phyloP scores from a whole-genome alignment of 2,113 vertebrate genomes.

The Poicephalus meyeri region DNA sequence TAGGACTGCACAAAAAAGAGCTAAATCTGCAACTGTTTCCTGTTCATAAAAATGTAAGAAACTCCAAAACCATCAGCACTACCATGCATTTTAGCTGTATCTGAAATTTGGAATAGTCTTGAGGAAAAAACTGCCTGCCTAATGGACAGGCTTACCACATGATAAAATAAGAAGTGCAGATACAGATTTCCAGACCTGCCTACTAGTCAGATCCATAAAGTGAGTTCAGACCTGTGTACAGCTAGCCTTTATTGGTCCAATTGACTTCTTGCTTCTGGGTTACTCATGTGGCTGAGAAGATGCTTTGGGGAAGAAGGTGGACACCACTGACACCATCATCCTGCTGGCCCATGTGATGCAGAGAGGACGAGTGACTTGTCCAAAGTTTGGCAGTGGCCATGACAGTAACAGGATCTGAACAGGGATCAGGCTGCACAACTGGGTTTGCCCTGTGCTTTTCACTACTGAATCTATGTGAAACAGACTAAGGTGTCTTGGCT shows the following conservation, averaged over 20 bases:
- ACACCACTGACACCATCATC: fast-evolving
- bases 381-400: neutral
- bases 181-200: neutral
- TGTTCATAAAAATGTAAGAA: neutral
- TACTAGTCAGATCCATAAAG: neutral
- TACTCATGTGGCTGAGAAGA: neutral
- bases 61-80: fast-evolving
- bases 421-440: neutral
- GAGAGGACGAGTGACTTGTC: neutral
- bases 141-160: neutral
- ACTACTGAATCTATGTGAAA: neutral
- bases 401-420: neutral
- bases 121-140: neutral
- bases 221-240: neutral
- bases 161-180: neutral
- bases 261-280: neutral
- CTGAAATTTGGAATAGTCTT: neutral
- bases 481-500: neutral
- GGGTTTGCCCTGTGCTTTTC: neutral
- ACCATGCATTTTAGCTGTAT: neutral
- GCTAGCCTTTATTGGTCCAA: neutral
- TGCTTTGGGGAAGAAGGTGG: neutral
- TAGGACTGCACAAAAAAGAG: neutral
- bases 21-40: neutral
- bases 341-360: neutral